Evolutionary conservation across 2,797 vertebrate genomes (phyloP).

Genomic region (Orientallactaga sibirica): DNA sequence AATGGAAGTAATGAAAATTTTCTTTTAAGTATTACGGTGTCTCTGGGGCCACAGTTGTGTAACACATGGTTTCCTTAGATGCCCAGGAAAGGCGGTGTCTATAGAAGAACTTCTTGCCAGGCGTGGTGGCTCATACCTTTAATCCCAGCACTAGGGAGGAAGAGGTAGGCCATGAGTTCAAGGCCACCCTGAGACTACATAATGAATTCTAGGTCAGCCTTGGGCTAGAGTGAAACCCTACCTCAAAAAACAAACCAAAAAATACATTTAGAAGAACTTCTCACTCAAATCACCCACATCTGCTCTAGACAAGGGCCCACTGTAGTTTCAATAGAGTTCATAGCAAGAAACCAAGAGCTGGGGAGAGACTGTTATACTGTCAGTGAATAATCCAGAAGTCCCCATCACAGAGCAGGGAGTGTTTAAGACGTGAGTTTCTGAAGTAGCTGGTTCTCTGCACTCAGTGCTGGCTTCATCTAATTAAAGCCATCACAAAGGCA

Average conservation of each 20-base stretch:
- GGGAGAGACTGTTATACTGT: background rate
- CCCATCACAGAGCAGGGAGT: background rate
- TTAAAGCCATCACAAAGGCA: background rate
- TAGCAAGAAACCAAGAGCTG: background rate
- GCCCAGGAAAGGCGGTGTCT: background rate
- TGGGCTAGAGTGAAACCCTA: too few relatives aligned
- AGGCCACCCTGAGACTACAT: too few relatives aligned
- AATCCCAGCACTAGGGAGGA: too few relatives aligned
- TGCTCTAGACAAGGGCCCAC: background rate
- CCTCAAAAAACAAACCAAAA: too few relatives aligned
- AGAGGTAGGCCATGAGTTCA: too few relatives aligned
- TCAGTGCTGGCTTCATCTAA: background rate
- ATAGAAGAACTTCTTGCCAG: too few relatives aligned
- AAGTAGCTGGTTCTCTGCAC: background rate
- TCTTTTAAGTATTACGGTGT: constrained; percentile 15
- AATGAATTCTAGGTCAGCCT: too few relatives aligned
- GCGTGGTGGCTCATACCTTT: too few relatives aligned
- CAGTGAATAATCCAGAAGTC: background rate
- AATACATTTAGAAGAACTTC: background rate
- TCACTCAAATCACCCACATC: background rate
- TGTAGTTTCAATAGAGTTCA: background rate
- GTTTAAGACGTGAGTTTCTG: background rate
- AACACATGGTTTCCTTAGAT: background rate
- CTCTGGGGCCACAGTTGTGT: background rate
- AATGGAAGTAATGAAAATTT: background rate